phyloP scores from a whole-genome alignment of 2,113 vertebrate species.

The Sigmodon hispidus region DNA sequence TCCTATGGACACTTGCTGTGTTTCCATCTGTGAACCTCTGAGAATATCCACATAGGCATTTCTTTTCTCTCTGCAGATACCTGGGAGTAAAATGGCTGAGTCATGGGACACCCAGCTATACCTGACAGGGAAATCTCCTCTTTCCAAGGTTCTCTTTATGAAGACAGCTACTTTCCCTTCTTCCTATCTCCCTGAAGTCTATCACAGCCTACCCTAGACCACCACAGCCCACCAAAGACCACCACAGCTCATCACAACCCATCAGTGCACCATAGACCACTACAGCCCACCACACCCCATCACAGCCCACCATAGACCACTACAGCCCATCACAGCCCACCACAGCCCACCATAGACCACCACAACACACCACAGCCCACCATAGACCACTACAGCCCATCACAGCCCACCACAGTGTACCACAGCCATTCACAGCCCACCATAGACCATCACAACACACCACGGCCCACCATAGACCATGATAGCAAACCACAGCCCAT shows the following conservation, averaged over 20 bases:
- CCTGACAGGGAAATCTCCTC: accelerated
- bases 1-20: too few species aligned
- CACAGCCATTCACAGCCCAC: neutral
- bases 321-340: neutral
- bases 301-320: neutral
- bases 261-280: neutral
- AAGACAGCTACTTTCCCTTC: neutral
- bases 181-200: neutral
- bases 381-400: neutral
- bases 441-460: neutral
- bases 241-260: too few species aligned
- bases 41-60: accelerated
- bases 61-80: neutral
- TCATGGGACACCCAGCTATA: accelerated
- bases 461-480: too few species aligned
- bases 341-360: neutral
- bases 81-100: too few species aligned
- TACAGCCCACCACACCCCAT: neutral
- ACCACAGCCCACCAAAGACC: neutral
- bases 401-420: neutral
- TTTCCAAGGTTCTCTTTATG: accelerated
- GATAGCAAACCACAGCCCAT: neutral
- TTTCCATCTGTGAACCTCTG: accelerated
- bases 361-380: neutral
- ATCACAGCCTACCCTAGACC: accelerated